Evolutionary conservation across 2,797 vertebrate species (phyloP).

Genomic region (Mus spretus): DNA sequence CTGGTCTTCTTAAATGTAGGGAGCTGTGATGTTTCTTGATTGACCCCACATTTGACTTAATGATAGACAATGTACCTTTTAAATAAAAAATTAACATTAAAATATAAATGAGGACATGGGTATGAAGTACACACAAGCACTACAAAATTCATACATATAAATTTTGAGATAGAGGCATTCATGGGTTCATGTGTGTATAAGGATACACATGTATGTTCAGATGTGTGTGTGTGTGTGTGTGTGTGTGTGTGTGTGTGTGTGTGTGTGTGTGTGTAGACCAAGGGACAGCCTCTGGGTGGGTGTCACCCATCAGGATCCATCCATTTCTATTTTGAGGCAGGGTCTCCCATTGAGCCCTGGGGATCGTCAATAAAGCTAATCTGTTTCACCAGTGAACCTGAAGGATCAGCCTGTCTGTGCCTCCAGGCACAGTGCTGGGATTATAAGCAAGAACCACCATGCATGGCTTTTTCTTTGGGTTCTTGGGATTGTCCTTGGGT

Average conservation of each 20-base stretch:
- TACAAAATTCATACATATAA: not conserved
- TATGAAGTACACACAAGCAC: no score
- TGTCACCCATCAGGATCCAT: not conserved
- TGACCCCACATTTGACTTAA: not conserved
- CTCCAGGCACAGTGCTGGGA: not conserved
- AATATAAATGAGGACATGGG: not conserved
- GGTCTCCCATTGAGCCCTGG: not conserved
- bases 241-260: not conserved
- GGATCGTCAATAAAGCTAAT: not conserved
- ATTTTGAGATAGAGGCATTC: not conserved
- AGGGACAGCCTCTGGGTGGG: not conserved
- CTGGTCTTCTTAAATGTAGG: not conserved
- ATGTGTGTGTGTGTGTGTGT: not conserved
- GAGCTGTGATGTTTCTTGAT: no score
- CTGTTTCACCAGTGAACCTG: not conserved
- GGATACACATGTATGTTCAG: not conserved
- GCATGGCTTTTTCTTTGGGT: not conserved
- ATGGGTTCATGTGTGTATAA: not conserved
- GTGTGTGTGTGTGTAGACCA: not conserved
- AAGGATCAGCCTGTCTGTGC: not conserved
- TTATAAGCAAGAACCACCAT: not conserved
- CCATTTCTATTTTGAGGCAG: not conserved
- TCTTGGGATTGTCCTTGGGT: not conserved
- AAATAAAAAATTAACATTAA: not conserved
- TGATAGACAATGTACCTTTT: not conserved